phyloP scores from a whole-genome alignment of 2,797 vertebrate species.

The Miichthys miiuy region DNA sequence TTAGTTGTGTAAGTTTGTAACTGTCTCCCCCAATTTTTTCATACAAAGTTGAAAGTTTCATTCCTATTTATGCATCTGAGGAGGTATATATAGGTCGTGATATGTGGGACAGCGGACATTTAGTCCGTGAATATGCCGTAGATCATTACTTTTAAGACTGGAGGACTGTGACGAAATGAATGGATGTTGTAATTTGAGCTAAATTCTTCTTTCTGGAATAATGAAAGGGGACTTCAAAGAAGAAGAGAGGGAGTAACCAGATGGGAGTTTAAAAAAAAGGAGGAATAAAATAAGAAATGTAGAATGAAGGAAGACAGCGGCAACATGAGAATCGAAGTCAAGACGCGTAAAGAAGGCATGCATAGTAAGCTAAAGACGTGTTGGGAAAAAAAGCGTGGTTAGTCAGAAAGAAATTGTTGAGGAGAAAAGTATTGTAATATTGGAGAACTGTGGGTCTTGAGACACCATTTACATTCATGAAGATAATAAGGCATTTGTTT shows the following conservation, averaged over 20 bases:
- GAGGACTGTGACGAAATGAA: constrained; percentile 9
- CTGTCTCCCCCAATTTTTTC: too few species aligned
- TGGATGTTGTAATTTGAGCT: constrained; percentile 17
- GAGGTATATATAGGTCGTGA: constrained; percentile 4
- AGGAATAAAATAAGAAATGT: neutral
- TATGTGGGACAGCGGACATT: constrained; percentile 15
- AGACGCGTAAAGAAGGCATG: constrained; percentile 21
- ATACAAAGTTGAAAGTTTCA: too few species aligned
- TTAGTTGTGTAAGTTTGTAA: neutral
- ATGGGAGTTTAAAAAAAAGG: neutral
- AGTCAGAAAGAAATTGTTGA: constrained; percentile 19
- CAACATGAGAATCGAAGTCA: constrained; percentile 25
- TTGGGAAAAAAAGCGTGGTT: neutral
- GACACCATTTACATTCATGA: constrained; percentile 17
- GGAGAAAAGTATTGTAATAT: neutral
- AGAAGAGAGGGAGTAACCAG: constrained; percentile 2
- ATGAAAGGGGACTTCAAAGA: constrained; percentile 15
- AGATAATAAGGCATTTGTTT: constrained; percentile 35
- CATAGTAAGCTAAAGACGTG: constrained; percentile 26
- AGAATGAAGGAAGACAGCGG: constrained; percentile 10
- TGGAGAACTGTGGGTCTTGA: neutral
- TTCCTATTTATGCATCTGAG: too few species aligned
- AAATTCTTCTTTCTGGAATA: constrained; percentile 10
- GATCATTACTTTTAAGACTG: neutral
- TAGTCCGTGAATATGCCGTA: neutral